These are phyloP conservation scores for Lasioglossum figueresi DNA, from an alignment of 2,888 invertebrate species.

Conservation along the genomic window DNA sequence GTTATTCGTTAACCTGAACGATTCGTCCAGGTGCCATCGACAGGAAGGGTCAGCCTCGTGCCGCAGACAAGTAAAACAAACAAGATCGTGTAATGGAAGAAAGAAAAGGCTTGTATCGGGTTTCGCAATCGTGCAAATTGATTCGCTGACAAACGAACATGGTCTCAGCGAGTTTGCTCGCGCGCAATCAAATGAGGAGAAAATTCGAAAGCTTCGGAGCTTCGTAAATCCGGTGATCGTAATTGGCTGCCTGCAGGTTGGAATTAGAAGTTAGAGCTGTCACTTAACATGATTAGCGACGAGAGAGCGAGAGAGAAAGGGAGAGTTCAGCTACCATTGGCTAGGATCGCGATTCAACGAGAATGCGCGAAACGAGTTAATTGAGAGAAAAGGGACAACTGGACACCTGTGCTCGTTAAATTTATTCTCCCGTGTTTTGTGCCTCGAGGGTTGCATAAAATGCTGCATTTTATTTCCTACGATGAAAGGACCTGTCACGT, in stretches of 20 bases:
- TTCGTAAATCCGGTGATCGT: slow-evolving; percentile 23
- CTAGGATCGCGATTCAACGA: neutral
- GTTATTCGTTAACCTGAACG: neutral
- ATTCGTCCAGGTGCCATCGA: neutral
- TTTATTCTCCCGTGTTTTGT: neutral
- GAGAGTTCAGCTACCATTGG: neutral
- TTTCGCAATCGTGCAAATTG: neutral
- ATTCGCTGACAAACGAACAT: neutral
- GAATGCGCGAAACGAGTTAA: neutral
- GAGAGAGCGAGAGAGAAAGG: neutral
- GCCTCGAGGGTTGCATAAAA: neutral
- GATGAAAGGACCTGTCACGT: neutral
- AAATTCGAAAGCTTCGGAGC: slow-evolving; percentile 15
- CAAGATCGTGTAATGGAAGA: neutral
- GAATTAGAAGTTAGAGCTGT: slow-evolving; percentile 21
- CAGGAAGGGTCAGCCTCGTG: neutral
- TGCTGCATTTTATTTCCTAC: neutral
- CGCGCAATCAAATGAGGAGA: neutral
- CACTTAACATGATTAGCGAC: slow-evolving; percentile 7
- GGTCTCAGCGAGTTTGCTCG: neutral
- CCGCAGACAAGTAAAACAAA: neutral
- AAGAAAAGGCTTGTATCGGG: neutral
- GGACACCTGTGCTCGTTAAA: neutral
- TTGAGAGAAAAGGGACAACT: neutral
- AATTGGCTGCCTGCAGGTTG: slow-evolving; percentile 6